These are phyloP conservation scores for Platypus cylindrus DNA, from an alignment of 2,888 invertebrate genomes.

Conservation along the genomic window DNA sequence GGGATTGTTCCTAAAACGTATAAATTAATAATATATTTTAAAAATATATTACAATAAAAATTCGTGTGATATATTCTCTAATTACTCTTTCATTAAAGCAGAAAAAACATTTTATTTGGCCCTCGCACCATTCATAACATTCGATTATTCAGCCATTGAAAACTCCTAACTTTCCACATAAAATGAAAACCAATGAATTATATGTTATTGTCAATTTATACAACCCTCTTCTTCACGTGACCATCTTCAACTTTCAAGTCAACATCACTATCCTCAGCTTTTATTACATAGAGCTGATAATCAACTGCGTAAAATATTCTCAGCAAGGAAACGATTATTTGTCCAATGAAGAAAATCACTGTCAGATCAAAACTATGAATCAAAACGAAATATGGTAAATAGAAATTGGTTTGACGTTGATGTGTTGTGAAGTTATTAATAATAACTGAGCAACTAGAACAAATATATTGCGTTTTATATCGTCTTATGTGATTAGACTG, in stretches of 20 bases:
- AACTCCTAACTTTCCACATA: too few relatives aligned
- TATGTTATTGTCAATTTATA: too few relatives aligned
- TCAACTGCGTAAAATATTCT: constrained; percentile 22
- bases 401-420: constrained; percentile 14
- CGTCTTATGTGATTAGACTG: neutral
- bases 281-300: constrained; percentile 17
- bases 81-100: too few relatives aligned
- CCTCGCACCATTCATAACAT: too few relatives aligned
- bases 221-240: constrained; percentile 5
- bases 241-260: constrained; percentile 10
- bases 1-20: too few relatives aligned
- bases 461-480: neutral
- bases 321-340: constrained; percentile 18
- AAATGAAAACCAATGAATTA: too few relatives aligned
- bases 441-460: constrained; percentile 18
- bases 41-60: too few relatives aligned
- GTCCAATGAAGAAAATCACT: constrained; percentile 20
- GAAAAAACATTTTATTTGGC: too few relatives aligned
- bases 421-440: constrained; percentile 23
- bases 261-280: constrained; percentile 7
- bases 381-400: constrained; percentile 9
- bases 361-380: constrained; percentile 12
- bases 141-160: too few relatives aligned
- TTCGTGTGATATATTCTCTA: too few relatives aligned
- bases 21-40: too few relatives aligned